Evolutionary conservation across 1,140 invertebrate genomes (phyloP), one percentile per base, ranked within the genome.

Genomic region (Radopholus similis): DNA sequence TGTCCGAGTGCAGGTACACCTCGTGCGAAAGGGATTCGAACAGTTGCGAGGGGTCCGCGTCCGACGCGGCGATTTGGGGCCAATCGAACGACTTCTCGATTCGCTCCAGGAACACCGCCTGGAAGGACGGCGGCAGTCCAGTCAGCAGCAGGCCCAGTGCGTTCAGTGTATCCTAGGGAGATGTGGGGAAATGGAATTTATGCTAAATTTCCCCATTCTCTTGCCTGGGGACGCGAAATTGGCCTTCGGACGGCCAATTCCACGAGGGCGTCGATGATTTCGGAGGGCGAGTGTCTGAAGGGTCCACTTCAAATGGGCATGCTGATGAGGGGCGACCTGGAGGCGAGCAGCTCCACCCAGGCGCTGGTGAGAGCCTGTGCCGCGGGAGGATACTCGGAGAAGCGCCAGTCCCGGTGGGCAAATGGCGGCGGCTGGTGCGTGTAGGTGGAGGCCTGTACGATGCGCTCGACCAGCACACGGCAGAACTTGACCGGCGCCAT

Each of bases 1-100:
- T 67, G 56, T 73, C 72, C n/a, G 57, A 51, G 56, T 73, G 70
- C 21, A 77, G 56, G 60, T 66, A 70, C 11, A 76, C 53, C 40
- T 73, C 72, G 15, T 73, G 21, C 23, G 40, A 74, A 35, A 71
- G 75, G 0, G 72, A 73, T 30, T 77, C 76, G 38, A 73, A 73
- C 15, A 70, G 23, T 49, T 64, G 47, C 9, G 68, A 38, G 11
- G 68, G 68, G 28, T 70, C 68, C 4, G 44, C 63, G 23, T 72
- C 30, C 30, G 18, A 1, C 11, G 37, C 32, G 28, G 56, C 44
- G 13, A 68, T 60, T 54, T 75, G 73, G n/a, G 56, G 18, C 72
- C 74, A 73, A 6, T 71, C 65, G 47, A 73, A 73, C 2, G 72
- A 76, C 32, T 75, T 40, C 32, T 51, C 74, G 37, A 73, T 47